A percentile compares a stretch with the other conserved stretches of the same genome.
Conservation (phyloP, 1,140 invertebrate genomes). For the Rhynchophorus ferrugineus region DNA sequence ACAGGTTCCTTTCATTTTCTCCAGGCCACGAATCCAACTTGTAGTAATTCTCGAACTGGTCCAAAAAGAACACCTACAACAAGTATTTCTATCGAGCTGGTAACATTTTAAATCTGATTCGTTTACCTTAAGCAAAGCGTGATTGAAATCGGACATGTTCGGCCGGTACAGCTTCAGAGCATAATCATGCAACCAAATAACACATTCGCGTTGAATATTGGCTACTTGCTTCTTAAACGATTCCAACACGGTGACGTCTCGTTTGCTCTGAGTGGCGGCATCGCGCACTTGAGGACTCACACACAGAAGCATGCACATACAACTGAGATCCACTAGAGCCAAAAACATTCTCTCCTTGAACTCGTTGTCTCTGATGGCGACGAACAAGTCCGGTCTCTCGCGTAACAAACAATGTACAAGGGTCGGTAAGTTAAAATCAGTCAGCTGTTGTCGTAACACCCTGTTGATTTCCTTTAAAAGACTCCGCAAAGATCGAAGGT, state of each 20-base stretch:
- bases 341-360: slow-evolving; percentile 76
- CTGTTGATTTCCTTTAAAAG: slow-evolving; percentile 82
- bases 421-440: slow-evolving; percentile 67
- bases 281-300: slow-evolving; percentile 71
- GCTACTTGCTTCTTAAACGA: slow-evolving; percentile 48
- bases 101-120: no score
- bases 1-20: slow-evolving; percentile 71
- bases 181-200: slow-evolving; percentile 78
- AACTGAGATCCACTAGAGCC: slow-evolving; percentile 76
- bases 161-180: slow-evolving; percentile 70
- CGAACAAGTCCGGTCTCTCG: slow-evolving; percentile 50
- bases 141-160: slow-evolving; percentile 62
- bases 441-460: slow-evolving; percentile 64
- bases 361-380: slow-evolving; percentile 51
- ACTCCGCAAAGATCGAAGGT: slow-evolving; percentile 72
- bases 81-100: neutral
- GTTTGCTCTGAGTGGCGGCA: slow-evolving; percentile 49
- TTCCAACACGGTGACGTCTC: slow-evolving; percentile 45
- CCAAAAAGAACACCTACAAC: slow-evolving; percentile 64
- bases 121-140: slow-evolving; percentile 70
- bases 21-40: slow-evolving; percentile 91
- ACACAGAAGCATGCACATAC: slow-evolving; percentile 75
- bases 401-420: slow-evolving; percentile 64
- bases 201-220: slow-evolving; percentile 70
- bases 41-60: slow-evolving; percentile 78